Evolutionary conservation across 2,113 vertebrate species (phyloP), one percentile per base, ranked within the genome.

Genomic region (Dromas ardeola): DNA sequence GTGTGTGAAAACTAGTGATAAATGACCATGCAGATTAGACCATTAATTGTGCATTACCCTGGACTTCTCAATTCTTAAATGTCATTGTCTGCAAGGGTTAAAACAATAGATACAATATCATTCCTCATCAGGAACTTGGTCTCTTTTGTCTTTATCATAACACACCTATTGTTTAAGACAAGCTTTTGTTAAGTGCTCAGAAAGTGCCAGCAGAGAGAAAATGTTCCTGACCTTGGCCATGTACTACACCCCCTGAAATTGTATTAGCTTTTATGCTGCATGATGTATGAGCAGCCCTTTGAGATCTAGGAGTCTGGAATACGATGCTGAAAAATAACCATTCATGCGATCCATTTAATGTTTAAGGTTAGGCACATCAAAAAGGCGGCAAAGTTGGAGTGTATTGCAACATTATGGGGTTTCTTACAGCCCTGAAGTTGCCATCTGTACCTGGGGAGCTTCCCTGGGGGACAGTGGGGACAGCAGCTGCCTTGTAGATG

Each of bases 141-240:
- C 49, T 69, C 14, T 84, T 93, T 76, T 43, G 42, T 80, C 49
- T 87, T 96, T 95, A 93, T 96, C 88, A 26, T 86, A 94, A 88
- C 79, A 95, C 91, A 94, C 10, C 45, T 56, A 85, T 96, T 93
- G 91, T 93, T 97, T 81, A 84, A 94, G 94, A 87, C 81, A 93
- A 95, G 94, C 86, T 96, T 96, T 96, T 93, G 69, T 87, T 80
- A 94, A 94, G 93, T 95, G 92, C 73, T 96, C 73, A 23, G 50
- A 79, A 93, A 95, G 79, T 93, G 86, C 4, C 58, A 85, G 90
- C 20, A 59, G 77, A 81, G 65, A 76, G 88, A 90, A 77, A 84
- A 83, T 20, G 69, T 78, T 81, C 81, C 91, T 94, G 92, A 96
- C 96, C 91, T 97, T 97, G 93, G 82, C 96, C 82, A 55, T 94